Conservation (phyloP, 2,888 invertebrate genomes). For the Cyclophora albipunctata region DNA sequence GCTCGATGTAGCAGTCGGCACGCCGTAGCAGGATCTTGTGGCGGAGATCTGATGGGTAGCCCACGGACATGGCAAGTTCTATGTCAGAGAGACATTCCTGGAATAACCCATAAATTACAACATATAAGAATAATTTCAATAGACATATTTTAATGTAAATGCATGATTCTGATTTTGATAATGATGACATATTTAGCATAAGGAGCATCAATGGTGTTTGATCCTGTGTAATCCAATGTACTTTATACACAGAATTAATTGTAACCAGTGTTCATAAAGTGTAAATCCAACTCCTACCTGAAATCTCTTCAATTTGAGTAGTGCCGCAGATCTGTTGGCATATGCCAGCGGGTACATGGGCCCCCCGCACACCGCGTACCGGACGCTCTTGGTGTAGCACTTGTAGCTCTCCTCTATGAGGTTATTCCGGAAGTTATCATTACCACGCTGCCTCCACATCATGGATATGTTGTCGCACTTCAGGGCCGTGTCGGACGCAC, state of each 20-base stretch:
- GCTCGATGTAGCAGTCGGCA: conserved; percentile 77
- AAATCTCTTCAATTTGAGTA: conserved; percentile 75
- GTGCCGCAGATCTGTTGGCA: conserved; percentile 81
- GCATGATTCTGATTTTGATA: no score
- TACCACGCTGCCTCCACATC: conserved; percentile 70
- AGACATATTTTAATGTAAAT: no score
- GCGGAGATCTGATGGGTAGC: conserved; percentile 77
- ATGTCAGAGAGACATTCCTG: conserved; percentile 80
- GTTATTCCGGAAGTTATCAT: conserved; percentile 74
- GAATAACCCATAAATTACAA: conserved; percentile 12
- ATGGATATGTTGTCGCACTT: conserved; percentile 54
- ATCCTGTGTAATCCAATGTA: no score
- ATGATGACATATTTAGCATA: no score
- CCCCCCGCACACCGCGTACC: conserved; percentile 71
- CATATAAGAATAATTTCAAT: no score
- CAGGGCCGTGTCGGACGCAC: conserved; percentile 41
- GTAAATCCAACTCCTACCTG: conserved; percentile 51
- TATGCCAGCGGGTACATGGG: conserved; percentile 77
- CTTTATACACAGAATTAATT: no score
- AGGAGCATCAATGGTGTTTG: no score
- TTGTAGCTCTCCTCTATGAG: conserved; percentile 68
- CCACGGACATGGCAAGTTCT: conserved; percentile 72
- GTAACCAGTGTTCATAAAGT: no score
- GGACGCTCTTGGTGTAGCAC: conserved; percentile 78
- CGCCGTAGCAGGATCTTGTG: conserved; percentile 80